Evolutionary conservation across 2,113 vertebrate species (phyloP), one percentile per base, ranked within the genome.

Genomic region (Pionites leucogaster): DNA sequence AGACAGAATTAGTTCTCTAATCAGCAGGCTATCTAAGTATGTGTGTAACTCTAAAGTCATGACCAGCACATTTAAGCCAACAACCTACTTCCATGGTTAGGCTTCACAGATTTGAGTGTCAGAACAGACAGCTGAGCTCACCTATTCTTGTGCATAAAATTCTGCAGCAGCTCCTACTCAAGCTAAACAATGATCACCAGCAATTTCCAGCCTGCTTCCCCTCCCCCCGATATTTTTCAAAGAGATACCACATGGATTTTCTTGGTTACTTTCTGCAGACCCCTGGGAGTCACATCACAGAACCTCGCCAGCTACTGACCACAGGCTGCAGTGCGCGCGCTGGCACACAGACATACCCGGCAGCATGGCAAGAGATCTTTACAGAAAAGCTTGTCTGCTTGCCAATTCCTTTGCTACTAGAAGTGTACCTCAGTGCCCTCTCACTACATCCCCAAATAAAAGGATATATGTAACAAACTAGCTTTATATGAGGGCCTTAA

Each of bases 311-410:
- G 41, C 17, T 35, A 31, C 10, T 2, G 59, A 25, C 41, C 13
- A 31, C 28, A 67, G 53, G 37, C 68, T 75, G 44, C 47, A 63
- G 25, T 1, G 1, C 1, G 1, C 1, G 1, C 0, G 0, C 39
- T 25, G 49, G 42, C 39, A 42, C 42, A 39, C 35, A 18, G 33
- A 2, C 0, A 0, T 10, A 67, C 18, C 24, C 11, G 11, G 10
- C 33, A 68, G 28, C 44, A 47, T 9, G 7, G 22, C 67, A 35
- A 25, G 28, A 90, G 37, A 75, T 19, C 69, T 23, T 22, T 9
- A 27, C 10, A 78, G 42, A 62, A 88, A 71, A 57, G n/a, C 5
- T 4, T 13, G 16, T 22, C 65, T 74, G 27, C 46, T 72, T 83
- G 41, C 27, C 25, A 35, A 4, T 55, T 39, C 55, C 35, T 67